phyloP scores from a whole-genome alignment of 2,113 vertebrate species.

The Picathartes gymnocephalus region DNA sequence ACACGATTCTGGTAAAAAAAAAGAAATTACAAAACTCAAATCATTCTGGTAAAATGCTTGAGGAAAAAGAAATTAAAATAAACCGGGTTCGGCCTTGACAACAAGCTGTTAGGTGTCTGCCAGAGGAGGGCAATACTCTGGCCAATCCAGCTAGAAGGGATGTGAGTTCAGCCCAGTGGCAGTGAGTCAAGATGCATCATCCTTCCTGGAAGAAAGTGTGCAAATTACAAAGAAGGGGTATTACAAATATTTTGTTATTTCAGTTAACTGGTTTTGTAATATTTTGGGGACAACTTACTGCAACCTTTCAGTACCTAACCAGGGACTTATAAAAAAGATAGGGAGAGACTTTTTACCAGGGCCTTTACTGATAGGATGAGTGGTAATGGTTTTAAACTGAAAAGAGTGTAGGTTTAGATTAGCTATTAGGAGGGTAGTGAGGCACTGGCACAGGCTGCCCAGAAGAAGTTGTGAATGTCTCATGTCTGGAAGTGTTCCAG shows the following conservation, averaged over 20 bases:
- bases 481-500: not conserved
- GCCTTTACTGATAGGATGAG: not conserved
- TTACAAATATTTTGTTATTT: not conserved
- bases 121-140: not conserved
- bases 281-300: not conserved
- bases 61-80: not conserved
- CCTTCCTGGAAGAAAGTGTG: not conserved
- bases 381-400: not conserved
- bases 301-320: not conserved
- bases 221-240: accelerated
- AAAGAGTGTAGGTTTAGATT: not conserved
- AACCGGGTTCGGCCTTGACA: not conserved
- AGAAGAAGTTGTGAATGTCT: not conserved
- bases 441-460: not conserved
- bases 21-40: not conserved
- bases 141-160: not conserved
- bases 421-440: not conserved
- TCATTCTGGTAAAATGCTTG: not conserved
- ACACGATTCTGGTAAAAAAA: not conserved
- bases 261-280: not conserved
- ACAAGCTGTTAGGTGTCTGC: not conserved
- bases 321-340: not conserved
- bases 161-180: not conserved
- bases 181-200: slow-evolving; percentile 14
- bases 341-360: not conserved